Conservation (phyloP, 2,113 vertebrate species). For the Bubo bubo region DNA sequence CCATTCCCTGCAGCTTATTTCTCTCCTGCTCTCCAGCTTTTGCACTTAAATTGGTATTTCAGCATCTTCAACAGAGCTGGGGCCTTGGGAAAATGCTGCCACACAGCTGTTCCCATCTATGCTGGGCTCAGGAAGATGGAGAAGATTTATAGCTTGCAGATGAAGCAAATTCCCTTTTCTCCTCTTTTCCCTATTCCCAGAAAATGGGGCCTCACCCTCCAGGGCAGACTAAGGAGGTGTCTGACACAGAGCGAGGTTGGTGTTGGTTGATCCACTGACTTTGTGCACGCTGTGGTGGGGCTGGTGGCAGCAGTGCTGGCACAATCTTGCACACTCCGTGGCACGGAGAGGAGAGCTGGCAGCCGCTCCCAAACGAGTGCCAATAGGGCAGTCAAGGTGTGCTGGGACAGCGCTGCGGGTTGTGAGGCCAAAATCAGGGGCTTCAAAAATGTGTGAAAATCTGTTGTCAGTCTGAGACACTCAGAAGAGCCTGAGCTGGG, state of each 20-base stretch:
- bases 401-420: neutral
- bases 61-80: neutral
- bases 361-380: fast-evolving
- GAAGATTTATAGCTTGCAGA: slow-evolving; percentile 12
- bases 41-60: neutral
- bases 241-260: neutral
- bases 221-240: neutral
- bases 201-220: neutral
- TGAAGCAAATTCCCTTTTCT: neutral
- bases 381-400: fast-evolving
- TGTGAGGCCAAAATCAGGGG: neutral
- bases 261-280: neutral
- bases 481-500: neutral
- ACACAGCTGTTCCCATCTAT: neutral
- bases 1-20: neutral
- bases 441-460: neutral
- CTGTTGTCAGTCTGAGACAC: neutral
- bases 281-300: fast-evolving
- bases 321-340: fast-evolving
- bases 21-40: neutral
- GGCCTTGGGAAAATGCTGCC: neutral
- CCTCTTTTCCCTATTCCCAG: neutral
- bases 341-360: neutral
- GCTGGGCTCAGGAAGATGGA: neutral
- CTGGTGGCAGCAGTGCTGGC: fast-evolving